Percentiles rank a stretch among this genome's conserved stretches.
These are phyloP conservation scores for Oceanodroma tethys DNA, from an alignment of 2,113 vertebrate species.

Conservation along the genomic window DNA sequence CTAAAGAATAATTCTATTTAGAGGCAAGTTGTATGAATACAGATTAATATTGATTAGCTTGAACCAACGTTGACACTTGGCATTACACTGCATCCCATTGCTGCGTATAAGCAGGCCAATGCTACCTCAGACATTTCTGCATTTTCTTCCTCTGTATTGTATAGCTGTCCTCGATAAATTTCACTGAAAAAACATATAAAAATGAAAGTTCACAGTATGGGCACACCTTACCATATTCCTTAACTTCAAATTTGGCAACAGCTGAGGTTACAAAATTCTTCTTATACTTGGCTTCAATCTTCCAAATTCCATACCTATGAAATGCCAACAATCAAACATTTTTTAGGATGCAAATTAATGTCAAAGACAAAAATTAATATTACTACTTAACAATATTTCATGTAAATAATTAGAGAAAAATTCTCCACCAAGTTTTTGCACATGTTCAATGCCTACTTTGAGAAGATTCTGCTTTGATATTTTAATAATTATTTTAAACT, in stretches of 20 bases:
- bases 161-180: neutral
- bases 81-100: neutral
- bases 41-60: neutral
- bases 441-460: neutral
- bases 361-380: neutral
- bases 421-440: neutral
- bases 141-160: neutral
- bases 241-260: constrained; percentile 84
- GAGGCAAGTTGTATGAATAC: neutral
- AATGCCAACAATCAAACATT: neutral
- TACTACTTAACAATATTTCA: neutral
- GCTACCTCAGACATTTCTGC: neutral
- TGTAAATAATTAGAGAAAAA: neutral
- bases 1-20: neutral
- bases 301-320: constrained; percentile 86
- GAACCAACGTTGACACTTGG: neutral
- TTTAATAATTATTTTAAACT: neutral
- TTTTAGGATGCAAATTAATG: neutral
- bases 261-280: constrained; percentile 79
- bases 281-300: constrained; percentile 84
- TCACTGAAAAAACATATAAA: neutral
- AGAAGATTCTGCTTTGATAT: neutral
- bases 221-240: constrained; percentile 86
- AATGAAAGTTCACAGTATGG: neutral
- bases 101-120: neutral